Evolutionary conservation across 2,888 invertebrate genomes (phyloP), one percentile per base, ranked within the genome.

Genomic region (Dichetophora obliterata): DNA sequence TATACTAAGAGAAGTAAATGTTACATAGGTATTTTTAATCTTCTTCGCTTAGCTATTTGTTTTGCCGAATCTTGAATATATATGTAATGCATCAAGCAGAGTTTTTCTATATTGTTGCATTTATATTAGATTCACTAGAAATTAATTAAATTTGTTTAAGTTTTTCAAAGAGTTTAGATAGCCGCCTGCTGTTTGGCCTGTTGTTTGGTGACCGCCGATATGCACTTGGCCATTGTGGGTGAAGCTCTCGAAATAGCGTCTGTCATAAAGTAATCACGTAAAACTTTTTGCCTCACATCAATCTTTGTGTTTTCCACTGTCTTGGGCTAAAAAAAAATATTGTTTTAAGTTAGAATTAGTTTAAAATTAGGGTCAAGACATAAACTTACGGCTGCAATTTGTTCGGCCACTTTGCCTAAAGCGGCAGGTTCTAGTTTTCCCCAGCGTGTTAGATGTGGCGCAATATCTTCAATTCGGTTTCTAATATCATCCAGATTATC

Each of bases 181-280:
- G 24, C 27, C 5, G 76, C 59, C 52, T 77, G 75, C 59, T 82
- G 75, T 61, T 82, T 82, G 1, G 77, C 79, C 81, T 85, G 86
- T 75, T 89, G 86, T 88, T 96, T 96, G 82, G 93, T 91, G 3
- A 94, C 96, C 16, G 98, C 98, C 85, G 96, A 94, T 81, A 98
- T 94, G 90, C 98, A 99, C 90, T 98, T 98, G 70, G 99, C 98
- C 99, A 99, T 99, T 70, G 98, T 99, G 80, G 96, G 95, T 5
- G 99, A 99, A 43, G 99, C 97, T 86, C 99, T 92, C 81, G 97
- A 97, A 86, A 99, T 96, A 6, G 95, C 91, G 90, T 99, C 98
- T 14, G 99, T 99, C 98, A 99, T 98, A 88, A 93, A 96, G 90
- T 93, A 96, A 86, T 96, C 95, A 89, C 95, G 94, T 78, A 99